phyloP scores from a whole-genome alignment of 1,140 invertebrate genomes.

The Bombus waltoni region DNA sequence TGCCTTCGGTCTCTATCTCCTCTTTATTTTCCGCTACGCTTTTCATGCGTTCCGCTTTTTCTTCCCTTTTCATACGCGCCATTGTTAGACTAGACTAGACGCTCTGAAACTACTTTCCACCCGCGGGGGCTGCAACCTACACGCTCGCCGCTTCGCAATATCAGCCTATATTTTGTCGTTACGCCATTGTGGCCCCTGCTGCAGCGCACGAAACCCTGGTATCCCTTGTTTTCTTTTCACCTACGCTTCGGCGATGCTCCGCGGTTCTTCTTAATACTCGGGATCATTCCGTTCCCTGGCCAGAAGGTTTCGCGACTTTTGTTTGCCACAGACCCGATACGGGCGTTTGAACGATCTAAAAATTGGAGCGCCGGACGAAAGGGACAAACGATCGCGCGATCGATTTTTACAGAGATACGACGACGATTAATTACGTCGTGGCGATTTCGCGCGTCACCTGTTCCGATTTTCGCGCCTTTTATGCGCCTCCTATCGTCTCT shows the following conservation, averaged over 20 bases:
- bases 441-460: no score
- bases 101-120: constrained; percentile 70
- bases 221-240: neutral
- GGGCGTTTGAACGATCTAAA: no score
- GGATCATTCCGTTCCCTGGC: neutral
- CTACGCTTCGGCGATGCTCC: neutral
- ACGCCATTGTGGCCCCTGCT: constrained; percentile 25
- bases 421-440: no score
- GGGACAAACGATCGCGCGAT: no score
- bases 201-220: neutral
- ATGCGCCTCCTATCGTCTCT: no score
- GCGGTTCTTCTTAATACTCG: constrained; percentile 5
- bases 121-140: constrained; percentile 27
- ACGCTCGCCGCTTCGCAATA: constrained; percentile 14
- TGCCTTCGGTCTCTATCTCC: constrained; percentile 45
- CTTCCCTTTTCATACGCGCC: constrained; percentile 48
- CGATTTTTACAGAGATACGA: no score
- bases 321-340: no score
- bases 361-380: no score
- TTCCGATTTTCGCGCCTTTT: no score
- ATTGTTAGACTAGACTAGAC: constrained; percentile 68
- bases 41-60: constrained; percentile 36
- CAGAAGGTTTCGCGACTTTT: neutral
- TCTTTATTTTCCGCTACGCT: constrained; percentile 54
- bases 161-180: constrained; percentile 39